phyloP scores from a whole-genome alignment of 2,888 invertebrate genomes.

The Chirona hameri region DNA sequence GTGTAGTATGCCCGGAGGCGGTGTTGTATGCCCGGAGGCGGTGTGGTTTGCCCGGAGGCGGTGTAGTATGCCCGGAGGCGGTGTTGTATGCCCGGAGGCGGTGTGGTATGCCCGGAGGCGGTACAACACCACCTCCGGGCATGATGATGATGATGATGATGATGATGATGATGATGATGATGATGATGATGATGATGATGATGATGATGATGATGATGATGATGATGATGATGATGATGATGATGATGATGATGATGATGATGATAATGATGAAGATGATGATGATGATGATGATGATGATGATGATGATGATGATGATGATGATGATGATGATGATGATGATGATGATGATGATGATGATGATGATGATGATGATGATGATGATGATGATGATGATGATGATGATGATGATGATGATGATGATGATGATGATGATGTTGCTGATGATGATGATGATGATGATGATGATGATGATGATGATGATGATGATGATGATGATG shows the following conservation, averaged over 20 bases:
- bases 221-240: conserved; percentile 22
- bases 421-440: too few species aligned
- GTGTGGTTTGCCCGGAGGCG: too few species aligned
- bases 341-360: conserved; percentile 22
- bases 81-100: too few species aligned
- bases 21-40: too few species aligned
- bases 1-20: too few species aligned
- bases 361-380: conserved; percentile 22
- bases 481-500: conserved; percentile 22
- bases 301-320: conserved; percentile 22
- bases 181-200: conserved; percentile 11
- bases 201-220: conserved; percentile 22
- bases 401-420: conserved; percentile 22
- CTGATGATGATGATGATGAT: too few species aligned
- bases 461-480: conserved; percentile 22
- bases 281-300: too few species aligned
- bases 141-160: too few species aligned
- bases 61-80: too few species aligned
- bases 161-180: conserved; percentile 22
- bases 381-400: conserved; percentile 22
- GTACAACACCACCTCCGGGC: too few species aligned
- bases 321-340: conserved; percentile 22
- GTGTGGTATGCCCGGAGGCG: too few species aligned
- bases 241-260: conserved; percentile 11
- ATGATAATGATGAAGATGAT: too few species aligned